Evolutionary conservation across 2,113 vertebrate genomes (phyloP), one percentile per base, ranked within the genome.

Genomic region (Dicerorhinus sumatrensis): DNA sequence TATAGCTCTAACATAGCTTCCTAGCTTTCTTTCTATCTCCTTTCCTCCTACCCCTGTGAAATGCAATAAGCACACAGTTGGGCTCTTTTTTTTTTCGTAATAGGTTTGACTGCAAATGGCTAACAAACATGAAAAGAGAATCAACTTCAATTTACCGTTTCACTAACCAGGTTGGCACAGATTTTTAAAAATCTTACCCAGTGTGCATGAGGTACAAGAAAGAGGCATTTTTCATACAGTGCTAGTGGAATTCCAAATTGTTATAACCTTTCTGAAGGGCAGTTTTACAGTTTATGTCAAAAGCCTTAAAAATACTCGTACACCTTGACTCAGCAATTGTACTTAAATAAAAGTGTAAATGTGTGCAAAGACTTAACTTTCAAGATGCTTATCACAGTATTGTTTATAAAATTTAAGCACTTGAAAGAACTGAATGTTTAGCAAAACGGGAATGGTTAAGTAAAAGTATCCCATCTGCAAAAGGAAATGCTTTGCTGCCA

Each of bases 331-430:
- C 42, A 91, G 46, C 10, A 85, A 75, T 82, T 89, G 11, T 84
- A 58, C 17, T 82, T 87, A 72, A 80, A 20, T 91, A 51, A 95
- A 83, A 77, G 25, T 65, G 11, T 51, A 84, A 91, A 84, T 60
- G 23, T 85, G 33, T 48, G 76, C 20, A 85, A 84, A 82, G n/a
- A 96, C 58, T 96, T 76, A 94, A 75, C 6, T 80, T 88, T 65
- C 96, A 62, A 39, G 36, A 94, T 77, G 62, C 23, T 90, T 90
- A 69, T 31, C 42, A 89, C 8, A 62, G 39, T 48, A 63, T 88
- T 95, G n/a, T 93, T 97, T 93, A 58, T 58, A 91, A 92, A 81
- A 85, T 70, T 33, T 87, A 93, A 96, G n/a, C 31, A 77, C 39
- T 63, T 62, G 60, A 67, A 91, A 84, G 48, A 89, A 65, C 36